Evolutionary conservation across 2,797 vertebrate species (phyloP).

Genomic region (Semotilus atromaculatus): DNA sequence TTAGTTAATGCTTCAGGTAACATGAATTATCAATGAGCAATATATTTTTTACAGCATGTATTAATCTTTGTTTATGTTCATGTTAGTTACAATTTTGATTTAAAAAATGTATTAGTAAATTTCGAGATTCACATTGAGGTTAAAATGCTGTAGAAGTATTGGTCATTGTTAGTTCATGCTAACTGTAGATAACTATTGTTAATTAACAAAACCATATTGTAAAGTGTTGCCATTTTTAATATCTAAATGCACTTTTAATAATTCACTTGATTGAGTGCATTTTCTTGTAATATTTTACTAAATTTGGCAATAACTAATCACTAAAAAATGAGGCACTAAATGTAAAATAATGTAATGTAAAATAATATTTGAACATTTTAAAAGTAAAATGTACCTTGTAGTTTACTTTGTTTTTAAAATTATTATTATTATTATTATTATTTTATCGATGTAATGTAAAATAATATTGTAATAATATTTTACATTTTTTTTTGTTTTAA

Average conservation of each 20-base stretch:
- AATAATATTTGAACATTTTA: background rate
- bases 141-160: background rate
- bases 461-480: background rate
- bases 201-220: background rate
- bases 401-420: background rate
- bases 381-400: background rate
- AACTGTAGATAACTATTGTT: background rate
- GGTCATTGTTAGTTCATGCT: background rate
- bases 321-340: background rate
- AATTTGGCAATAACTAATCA: background rate
- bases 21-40: background rate
- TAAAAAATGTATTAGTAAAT: background rate
- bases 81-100: background rate
- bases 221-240: background rate
- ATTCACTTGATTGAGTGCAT: background rate
- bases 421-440: background rate
- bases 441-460: background rate
- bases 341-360: background rate
- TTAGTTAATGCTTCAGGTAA: background rate
- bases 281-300: too few relatives aligned
- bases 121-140: background rate
- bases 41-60: background rate
- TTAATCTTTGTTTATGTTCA: background rate
- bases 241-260: background rate
- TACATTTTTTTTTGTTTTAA: too few relatives aligned